Percentiles rank a stretch among this genome's conserved stretches.
Conservation (phyloP, 2,797 vertebrate genomes). For the Ceyx erithaca region DNA sequence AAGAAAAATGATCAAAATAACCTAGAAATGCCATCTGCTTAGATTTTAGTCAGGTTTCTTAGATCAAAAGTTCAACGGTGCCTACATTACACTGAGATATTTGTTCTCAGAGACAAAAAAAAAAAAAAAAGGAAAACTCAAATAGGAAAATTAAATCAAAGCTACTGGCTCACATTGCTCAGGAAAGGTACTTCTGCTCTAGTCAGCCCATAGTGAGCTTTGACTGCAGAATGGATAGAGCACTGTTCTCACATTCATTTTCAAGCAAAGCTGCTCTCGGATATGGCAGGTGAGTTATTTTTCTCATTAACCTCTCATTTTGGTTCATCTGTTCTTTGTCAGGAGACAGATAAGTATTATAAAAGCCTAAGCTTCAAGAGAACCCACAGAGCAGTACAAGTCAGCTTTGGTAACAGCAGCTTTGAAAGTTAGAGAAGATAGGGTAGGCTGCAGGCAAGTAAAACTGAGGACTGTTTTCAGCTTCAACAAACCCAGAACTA, state of each 20-base stretch:
- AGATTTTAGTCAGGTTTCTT: not conserved
- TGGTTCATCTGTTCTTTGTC: not conserved
- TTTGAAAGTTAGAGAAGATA: not conserved
- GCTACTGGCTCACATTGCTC: not conserved
- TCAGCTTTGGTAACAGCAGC: not conserved
- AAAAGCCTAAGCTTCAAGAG: not conserved
- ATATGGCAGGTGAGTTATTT: not conserved
- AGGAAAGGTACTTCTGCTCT: not conserved
- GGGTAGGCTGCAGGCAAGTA: not conserved
- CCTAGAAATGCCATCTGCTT: not conserved
- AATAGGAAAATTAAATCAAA: not conserved
- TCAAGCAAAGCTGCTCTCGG: not conserved
- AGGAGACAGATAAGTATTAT: not conserved
- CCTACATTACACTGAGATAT: not conserved
- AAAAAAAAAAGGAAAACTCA: not conserved
- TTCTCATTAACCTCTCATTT: not conserved
- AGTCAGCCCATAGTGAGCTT: not conserved
- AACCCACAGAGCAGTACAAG: not conserved
- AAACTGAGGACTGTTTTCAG: not conserved
- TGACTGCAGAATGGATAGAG: not conserved
- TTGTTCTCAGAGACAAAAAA: not conserved
- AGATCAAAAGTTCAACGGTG: not conserved
- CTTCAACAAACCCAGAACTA: not conserved
- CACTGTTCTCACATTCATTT: not conserved
- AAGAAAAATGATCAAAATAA: slow-evolving; percentile 3